These are phyloP conservation scores for Zeugodacus cucurbitae DNA, from an alignment of 1,140 invertebrate genomes.

Conservation along the genomic window DNA sequence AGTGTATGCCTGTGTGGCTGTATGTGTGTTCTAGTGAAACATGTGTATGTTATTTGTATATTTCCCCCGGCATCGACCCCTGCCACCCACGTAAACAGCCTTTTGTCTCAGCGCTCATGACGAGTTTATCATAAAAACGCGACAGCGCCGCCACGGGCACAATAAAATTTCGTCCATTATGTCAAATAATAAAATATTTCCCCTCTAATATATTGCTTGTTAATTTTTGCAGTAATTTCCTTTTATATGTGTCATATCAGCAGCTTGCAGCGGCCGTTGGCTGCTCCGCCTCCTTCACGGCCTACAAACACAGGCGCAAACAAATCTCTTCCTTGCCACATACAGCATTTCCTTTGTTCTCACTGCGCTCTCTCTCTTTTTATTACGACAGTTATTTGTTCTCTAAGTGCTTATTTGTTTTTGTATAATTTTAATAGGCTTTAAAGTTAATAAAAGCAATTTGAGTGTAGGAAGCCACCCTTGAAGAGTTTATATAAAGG, in stretches of 20 bases:
- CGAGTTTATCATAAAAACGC: background rate
- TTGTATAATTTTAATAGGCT: background rate
- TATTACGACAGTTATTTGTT: background rate
- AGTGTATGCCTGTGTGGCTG: background rate
- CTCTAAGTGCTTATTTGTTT: background rate
- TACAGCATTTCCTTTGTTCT: background rate
- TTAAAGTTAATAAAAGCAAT: background rate
- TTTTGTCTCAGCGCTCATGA: background rate
- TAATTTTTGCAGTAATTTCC: background rate
- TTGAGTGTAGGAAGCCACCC: background rate
- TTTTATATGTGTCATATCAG: constrained; percentile 5
- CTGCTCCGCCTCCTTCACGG: background rate
- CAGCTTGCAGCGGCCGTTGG: background rate
- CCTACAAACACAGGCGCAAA: background rate
- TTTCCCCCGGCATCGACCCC: background rate
- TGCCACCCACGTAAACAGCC: background rate
- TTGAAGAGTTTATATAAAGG: background rate
- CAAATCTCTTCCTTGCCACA: background rate
- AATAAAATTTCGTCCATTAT: constrained; percentile 1
- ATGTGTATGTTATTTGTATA: background rate
- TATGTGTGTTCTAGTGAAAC: background rate
- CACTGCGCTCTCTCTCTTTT: background rate
- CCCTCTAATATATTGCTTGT: background rate
- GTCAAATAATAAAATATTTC: background rate
- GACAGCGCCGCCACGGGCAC: background rate